Percentiles rank a stretch among this genome's conserved stretches.
phyloP scores from a whole-genome alignment of 2,113 vertebrate genomes.

The Leucosticte australis region DNA sequence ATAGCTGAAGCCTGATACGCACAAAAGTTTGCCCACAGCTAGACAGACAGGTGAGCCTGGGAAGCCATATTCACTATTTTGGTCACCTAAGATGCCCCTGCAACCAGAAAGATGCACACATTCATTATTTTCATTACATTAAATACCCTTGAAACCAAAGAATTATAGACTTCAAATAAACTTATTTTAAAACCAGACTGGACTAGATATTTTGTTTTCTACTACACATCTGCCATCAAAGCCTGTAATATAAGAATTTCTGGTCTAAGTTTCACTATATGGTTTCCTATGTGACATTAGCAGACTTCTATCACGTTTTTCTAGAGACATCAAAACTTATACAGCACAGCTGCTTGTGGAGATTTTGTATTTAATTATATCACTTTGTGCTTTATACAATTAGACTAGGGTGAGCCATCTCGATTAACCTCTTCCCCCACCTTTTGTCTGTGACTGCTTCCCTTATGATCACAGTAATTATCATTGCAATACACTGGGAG shows the following conservation, averaged over 20 bases:
- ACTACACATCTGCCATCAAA: background rate
- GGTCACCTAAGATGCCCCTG: background rate
- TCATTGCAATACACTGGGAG: background rate
- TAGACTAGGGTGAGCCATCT: background rate
- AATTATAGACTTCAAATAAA: background rate
- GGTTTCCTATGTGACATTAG: background rate
- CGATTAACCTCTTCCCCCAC: background rate
- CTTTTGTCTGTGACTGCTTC: background rate
- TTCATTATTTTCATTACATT: background rate
- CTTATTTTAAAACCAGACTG: background rate
- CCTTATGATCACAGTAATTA: background rate
- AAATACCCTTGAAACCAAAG: background rate
- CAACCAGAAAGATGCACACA: background rate
- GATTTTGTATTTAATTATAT: background rate
- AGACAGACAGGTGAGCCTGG: background rate
- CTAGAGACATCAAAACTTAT: background rate
- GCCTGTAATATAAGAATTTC: background rate
- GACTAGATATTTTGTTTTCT: background rate
- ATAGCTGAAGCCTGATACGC: background rate
- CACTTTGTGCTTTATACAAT: background rate
- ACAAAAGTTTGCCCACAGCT: background rate
- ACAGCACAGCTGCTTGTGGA: background rate
- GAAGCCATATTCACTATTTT: background rate
- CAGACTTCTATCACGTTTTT: background rate
- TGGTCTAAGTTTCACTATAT: background rate